phyloP scores from a whole-genome alignment of 2,797 vertebrate genomes.

The Pseudomugil tenellus region DNA sequence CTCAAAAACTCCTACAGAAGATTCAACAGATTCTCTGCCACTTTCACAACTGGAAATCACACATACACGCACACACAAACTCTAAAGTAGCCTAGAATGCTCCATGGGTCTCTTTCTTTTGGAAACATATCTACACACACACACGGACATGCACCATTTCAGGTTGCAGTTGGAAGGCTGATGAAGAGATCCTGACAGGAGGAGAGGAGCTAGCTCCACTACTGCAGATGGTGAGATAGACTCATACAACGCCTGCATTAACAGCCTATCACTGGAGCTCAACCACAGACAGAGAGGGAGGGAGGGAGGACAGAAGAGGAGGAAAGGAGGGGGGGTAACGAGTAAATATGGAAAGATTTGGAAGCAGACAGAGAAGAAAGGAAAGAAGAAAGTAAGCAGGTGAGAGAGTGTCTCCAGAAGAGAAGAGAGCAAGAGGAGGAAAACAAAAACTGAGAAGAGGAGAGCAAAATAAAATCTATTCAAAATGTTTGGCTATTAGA shows the following conservation, averaged over 20 bases:
- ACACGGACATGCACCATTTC: constrained; percentile 43
- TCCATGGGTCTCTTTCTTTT: constrained; percentile 62
- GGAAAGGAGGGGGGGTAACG: constrained; percentile 30
- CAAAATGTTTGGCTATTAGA: constrained; percentile 45
- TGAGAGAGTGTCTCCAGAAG: constrained; percentile 46
- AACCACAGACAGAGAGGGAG: constrained; percentile 59
- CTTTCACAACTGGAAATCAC: constrained; percentile 62
- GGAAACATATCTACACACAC: constrained; percentile 37
- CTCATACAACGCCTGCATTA: constrained; percentile 76
- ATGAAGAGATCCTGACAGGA: constrained; percentile 74
- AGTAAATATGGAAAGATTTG: constrained; percentile 77
- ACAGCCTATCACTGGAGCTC: constrained; percentile 80
- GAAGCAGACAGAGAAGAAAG: constrained; percentile 53
- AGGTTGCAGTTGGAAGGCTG: constrained; percentile 66
- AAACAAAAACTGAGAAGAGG: constrained; percentile 37
- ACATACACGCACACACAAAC: constrained; percentile 47
- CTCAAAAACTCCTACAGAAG: constrained; percentile 59
- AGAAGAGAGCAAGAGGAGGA: no score
- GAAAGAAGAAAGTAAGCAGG: constrained; percentile 42
- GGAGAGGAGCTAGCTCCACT: constrained; percentile 73
- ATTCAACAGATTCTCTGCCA: constrained; percentile 68
- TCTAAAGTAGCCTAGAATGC: constrained; percentile 47
- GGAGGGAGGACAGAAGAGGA: constrained; percentile 17
- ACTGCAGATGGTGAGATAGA: constrained; percentile 83
- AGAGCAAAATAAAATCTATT: constrained; percentile 34